Percentiles rank a stretch among this genome's conserved stretches.
These are phyloP conservation scores for Lycodopsis pacificus DNA, from an alignment of 2,797 vertebrate species.

Conservation along the genomic window DNA sequence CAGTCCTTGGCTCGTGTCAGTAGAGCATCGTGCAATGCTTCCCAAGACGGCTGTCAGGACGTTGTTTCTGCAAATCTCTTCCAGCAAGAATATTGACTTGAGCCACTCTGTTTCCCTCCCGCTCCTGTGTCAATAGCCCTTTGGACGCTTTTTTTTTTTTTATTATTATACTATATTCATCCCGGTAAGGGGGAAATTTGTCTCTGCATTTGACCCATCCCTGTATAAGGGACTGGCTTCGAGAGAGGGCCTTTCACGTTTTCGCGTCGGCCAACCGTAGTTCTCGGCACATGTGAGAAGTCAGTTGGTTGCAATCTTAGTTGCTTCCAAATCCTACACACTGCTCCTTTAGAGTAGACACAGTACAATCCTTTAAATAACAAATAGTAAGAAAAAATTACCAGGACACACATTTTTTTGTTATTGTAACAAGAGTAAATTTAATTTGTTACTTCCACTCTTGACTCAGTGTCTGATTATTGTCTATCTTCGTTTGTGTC, in stretches of 20 bases:
- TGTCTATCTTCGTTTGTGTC: conserved; percentile 7
- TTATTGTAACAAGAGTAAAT: background rate
- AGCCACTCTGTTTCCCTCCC: conserved; percentile 26
- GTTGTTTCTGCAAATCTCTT: conserved; percentile 46
- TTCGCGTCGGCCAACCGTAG: too few relatives aligned
- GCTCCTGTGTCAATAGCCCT: conserved; percentile 67
- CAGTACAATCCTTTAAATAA: too few relatives aligned
- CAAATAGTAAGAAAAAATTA: background rate
- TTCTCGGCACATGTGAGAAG: too few relatives aligned
- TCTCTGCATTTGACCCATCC: too few relatives aligned
- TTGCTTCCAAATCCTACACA: too few relatives aligned
- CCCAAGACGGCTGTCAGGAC: conserved; percentile 45
- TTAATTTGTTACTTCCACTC: background rate
- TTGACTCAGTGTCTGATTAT: background rate
- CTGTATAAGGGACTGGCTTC: too few relatives aligned
- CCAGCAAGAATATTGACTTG: conserved; percentile 72
- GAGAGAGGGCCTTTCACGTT: too few relatives aligned
- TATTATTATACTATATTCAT: too few relatives aligned
- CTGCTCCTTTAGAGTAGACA: too few relatives aligned
- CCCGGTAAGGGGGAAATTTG: too few relatives aligned
- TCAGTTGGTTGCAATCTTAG: too few relatives aligned
- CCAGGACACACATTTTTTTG: background rate
- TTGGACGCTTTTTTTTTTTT: conserved; percentile 37
- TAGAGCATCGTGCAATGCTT: conserved; percentile 32
- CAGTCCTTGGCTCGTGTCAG: conserved; percentile 39